A percentile compares a stretch with the other conserved stretches of the same genome.
Conservation (phyloP, 2,113 vertebrate species). For the Copsychus sechellarum region DNA sequence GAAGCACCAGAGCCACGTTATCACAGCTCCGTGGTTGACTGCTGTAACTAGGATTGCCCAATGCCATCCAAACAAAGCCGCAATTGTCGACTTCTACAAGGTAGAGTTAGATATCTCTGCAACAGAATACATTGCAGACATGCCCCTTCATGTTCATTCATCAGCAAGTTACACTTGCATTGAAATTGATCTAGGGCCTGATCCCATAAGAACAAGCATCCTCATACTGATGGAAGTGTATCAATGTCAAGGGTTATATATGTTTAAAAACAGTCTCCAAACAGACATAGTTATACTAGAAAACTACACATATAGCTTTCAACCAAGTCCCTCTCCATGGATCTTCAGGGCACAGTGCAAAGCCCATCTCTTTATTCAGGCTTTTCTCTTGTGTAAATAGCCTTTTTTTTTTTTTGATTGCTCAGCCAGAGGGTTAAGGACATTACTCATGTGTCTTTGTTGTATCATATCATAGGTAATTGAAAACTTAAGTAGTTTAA, state of each 20-base stretch:
- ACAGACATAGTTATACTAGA: neutral
- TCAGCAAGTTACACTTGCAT: neutral
- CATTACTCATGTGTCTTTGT: constrained; percentile 10
- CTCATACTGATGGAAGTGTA: neutral
- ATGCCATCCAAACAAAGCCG: neutral
- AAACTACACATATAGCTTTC: neutral
- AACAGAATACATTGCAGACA: neutral
- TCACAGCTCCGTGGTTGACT: neutral
- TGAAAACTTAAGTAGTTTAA: constrained; percentile 55
- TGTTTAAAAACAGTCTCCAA: neutral
- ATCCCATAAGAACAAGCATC: neutral
- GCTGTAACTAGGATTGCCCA: neutral
- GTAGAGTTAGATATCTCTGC: neutral
- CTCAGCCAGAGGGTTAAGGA: constrained; percentile 3
- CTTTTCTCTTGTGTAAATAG: neutral
- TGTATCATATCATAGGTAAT: constrained; percentile 47
- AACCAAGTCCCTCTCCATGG: neutral
- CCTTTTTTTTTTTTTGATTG: neutral
- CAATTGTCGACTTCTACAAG: neutral
- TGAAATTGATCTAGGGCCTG: neutral
- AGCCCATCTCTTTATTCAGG: neutral
- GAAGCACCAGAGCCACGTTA: neutral
- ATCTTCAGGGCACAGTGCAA: neutral
- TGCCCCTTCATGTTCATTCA: neutral
- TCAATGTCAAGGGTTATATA: neutral